A percentile compares a stretch with the other conserved stretches of the same genome.
These are phyloP conservation scores for Tribolium castaneum DNA, from an alignment of 1,140 invertebrate genomes.

Conservation along the genomic window DNA sequence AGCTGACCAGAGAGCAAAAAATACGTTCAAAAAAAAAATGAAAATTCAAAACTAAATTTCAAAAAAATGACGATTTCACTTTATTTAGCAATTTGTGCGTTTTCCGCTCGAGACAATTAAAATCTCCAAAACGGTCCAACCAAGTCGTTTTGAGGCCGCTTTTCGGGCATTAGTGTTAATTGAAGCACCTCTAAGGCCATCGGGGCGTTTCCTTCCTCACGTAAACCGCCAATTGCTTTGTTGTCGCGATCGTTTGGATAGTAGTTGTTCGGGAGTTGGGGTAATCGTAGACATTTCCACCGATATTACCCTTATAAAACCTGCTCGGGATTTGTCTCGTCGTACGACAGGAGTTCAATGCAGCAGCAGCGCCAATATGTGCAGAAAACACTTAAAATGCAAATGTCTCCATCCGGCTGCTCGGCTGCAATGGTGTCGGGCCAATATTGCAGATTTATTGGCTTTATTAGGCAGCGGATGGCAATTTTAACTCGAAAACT, in stretches of 20 bases:
- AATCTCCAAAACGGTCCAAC: no score
- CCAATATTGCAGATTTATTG: slow-evolving; percentile 50
- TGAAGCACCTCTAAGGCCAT: not conserved
- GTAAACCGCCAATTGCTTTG: not conserved
- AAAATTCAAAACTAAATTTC: no score
- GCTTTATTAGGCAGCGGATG: slow-evolving; percentile 41
- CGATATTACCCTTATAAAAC: slow-evolving; percentile 43
- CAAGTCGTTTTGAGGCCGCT: no score
- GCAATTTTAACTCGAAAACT: slow-evolving; percentile 40
- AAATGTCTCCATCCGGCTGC: slow-evolving; percentile 54
- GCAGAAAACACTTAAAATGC: slow-evolving; percentile 59
- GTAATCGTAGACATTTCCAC: slow-evolving; percentile 36
- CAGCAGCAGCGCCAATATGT: slow-evolving; percentile 52
- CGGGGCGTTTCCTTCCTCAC: not conserved
- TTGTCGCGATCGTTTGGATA: slow-evolving; percentile 9
- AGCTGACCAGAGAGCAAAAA: no score
- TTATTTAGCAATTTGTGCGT: no score
- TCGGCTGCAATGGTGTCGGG: slow-evolving; percentile 17
- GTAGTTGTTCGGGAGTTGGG: not conserved
- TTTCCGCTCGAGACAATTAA: no score
- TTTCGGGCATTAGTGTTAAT: not conserved
- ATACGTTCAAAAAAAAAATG: no score
- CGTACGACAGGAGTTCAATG: slow-evolving; percentile 35
- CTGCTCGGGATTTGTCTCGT: slow-evolving; percentile 21
- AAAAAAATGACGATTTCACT: no score